A percentile compares a stretch with the other conserved stretches of the same genome.
phyloP scores from a whole-genome alignment of 2,113 vertebrate genomes.

The Tachysurus fulvidraco region DNA sequence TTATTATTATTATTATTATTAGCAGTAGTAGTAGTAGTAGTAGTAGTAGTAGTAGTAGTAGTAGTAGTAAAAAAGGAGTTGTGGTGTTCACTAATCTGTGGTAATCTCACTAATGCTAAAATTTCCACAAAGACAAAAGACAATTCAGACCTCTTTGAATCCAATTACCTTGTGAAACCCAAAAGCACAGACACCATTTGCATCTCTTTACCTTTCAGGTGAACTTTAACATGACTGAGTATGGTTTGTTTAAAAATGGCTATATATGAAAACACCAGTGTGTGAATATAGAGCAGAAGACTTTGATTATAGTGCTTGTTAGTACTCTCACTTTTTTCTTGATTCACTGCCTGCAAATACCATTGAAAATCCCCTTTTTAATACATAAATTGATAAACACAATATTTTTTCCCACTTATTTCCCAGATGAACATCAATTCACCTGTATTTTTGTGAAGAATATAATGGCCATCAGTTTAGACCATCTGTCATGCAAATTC shows the following conservation, averaged over 20 bases:
- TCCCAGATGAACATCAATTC: slow-evolving; percentile 5
- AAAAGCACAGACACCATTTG: not conserved
- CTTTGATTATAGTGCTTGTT: not conserved
- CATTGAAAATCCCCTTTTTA: not conserved
- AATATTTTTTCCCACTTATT: not conserved
- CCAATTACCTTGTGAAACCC: not conserved
- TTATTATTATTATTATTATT: too few species aligned
- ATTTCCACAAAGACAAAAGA: too few species aligned
- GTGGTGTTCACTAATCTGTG: not conserved
- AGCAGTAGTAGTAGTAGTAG: too few species aligned
- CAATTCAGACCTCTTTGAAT: not conserved
- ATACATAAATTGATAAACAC: not conserved
- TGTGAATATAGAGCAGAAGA: not conserved
- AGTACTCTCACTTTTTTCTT: not conserved
- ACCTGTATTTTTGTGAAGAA: slow-evolving; percentile 32
- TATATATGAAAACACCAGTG: not conserved
- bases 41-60: too few species aligned
- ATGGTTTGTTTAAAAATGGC: not conserved
- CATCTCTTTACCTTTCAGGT: not conserved
- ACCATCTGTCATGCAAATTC: slow-evolving; percentile 41
- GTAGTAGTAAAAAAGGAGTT: not conserved
- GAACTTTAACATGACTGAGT: not conserved
- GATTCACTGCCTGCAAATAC: not conserved
- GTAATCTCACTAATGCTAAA: too few species aligned
- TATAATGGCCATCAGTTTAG: slow-evolving; percentile 14